phyloP scores from a whole-genome alignment of 1,140 invertebrate species.

The Drosophila punjabiensis region DNA sequence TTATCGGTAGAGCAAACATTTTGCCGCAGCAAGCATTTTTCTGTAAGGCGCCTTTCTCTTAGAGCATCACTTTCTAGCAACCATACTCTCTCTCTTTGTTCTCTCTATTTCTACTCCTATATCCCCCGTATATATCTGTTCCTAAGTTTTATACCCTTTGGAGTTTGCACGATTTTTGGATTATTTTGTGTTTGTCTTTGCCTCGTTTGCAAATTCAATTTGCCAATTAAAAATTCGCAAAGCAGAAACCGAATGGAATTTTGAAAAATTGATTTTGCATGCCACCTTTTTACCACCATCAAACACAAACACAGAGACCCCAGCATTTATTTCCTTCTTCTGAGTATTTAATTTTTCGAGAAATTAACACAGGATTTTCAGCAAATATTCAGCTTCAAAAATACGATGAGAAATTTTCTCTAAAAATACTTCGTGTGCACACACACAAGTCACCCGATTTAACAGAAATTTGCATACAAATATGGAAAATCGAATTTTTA shows the following conservation, averaged over 20 bases:
- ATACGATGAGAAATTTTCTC: constrained; percentile 23
- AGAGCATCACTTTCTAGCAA: constrained; percentile 62
- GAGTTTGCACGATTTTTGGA: constrained; percentile 68
- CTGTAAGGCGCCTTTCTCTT: constrained; percentile 63
- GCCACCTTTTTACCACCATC: constrained; percentile 10
- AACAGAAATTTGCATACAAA: constrained; percentile 48
- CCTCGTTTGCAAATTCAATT: constrained; percentile 33
- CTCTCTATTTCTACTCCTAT: constrained; percentile 20
- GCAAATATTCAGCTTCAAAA: constrained; percentile 9
- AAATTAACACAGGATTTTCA: constrained; percentile 34
- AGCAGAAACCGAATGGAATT: constrained; percentile 34
- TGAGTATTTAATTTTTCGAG: constrained; percentile 18
- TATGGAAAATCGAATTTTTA: constrained; percentile 59
- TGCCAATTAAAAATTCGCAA: constrained; percentile 32
- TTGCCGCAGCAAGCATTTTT: constrained; percentile 66
- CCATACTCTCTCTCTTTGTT: constrained; percentile 17
- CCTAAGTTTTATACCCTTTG: constrained; percentile 26
- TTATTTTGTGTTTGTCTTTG: constrained; percentile 38
- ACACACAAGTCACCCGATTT: background rate
- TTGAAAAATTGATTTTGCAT: constrained; percentile 46
- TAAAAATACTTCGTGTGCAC: constrained; percentile 4
- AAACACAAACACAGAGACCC: background rate
- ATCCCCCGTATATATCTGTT: constrained; percentile 14
- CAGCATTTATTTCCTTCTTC: constrained; percentile 10
- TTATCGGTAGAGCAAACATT: constrained; percentile 63